Conservation (phyloP, 2,888 invertebrate genomes). For the Lapara coniferarum region DNA sequence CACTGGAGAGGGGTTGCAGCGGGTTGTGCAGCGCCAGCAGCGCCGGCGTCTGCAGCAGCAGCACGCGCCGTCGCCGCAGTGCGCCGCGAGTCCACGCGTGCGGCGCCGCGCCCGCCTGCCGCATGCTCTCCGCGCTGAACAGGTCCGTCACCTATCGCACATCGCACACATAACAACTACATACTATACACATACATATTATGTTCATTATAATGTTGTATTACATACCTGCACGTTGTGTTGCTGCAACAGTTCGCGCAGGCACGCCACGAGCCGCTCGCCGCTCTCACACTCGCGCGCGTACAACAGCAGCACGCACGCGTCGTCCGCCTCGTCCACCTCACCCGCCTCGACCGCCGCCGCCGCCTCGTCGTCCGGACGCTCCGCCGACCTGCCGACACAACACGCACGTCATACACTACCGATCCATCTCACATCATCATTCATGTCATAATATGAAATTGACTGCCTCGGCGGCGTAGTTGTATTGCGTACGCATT, state of each 20-base stretch:
- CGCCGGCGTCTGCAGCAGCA: slow-evolving; percentile 71
- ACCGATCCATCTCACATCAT: too few relatives aligned
- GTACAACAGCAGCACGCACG: slow-evolving; percentile 68
- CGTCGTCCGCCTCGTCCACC: slow-evolving; percentile 8
- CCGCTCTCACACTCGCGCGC: slow-evolving; percentile 69
- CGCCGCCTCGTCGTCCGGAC: neutral
- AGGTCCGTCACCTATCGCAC: slow-evolving; percentile 64
- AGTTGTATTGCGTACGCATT: too few relatives aligned
- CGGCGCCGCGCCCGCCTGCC: slow-evolving; percentile 44
- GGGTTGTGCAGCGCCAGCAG: slow-evolving; percentile 39
- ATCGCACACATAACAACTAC: neutral
- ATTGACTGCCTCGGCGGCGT: too few relatives aligned
- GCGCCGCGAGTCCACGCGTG: slow-evolving; percentile 51
- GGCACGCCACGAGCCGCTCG: slow-evolving; percentile 50
- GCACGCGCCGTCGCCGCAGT: slow-evolving; percentile 41
- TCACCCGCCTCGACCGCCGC: neutral
- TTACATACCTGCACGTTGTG: slow-evolving; percentile 53
- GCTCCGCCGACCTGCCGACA: neutral
- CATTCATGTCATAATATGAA: too few relatives aligned
- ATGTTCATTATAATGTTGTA: too few relatives aligned
- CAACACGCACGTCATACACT: neutral
- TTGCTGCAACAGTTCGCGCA: slow-evolving; percentile 52
- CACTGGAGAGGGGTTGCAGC: slow-evolving; percentile 14
- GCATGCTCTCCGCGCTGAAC: slow-evolving; percentile 44
- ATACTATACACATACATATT: too few relatives aligned